Conservation (phyloP, 1,140 invertebrate species). For the Aphelinus certus region DNA sequence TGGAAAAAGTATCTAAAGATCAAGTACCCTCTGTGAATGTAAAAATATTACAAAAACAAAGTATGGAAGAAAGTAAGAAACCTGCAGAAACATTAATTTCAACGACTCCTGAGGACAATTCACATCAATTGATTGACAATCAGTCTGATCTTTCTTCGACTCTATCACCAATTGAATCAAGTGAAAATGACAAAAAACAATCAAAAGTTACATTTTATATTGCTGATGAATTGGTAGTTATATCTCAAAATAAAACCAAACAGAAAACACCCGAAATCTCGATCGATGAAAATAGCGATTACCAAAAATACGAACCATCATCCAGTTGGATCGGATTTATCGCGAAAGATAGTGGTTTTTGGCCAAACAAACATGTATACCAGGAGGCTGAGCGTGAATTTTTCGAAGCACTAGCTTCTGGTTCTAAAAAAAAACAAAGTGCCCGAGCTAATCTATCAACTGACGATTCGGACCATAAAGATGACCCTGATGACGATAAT, state of each 20-base stretch:
- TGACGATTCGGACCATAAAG: slow-evolving; percentile 60
- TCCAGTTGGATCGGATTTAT: slow-evolving; percentile 45
- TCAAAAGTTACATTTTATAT: slow-evolving; percentile 32
- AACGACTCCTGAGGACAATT: no score
- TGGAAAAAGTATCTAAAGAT: no score
- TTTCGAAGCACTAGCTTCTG: slow-evolving; percentile 62
- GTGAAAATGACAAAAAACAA: slow-evolving; percentile 1
- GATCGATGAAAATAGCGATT: slow-evolving; percentile 18
- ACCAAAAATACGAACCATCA: slow-evolving; percentile 2
- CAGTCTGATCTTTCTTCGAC: no score
- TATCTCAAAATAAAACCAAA: slow-evolving; percentile 27
- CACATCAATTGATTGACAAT: neutral
- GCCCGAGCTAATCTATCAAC: neutral
- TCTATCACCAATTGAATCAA: no score
- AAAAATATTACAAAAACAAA: no score
- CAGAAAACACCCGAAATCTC: slow-evolving; percentile 35
- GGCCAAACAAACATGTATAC: slow-evolving; percentile 70
- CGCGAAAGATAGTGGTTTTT: slow-evolving; percentile 68
- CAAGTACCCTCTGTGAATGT: no score
- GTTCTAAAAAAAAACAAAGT: slow-evolving; percentile 32
- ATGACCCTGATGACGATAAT: slow-evolving; percentile 70
- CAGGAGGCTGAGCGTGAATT: slow-evolving; percentile 71
- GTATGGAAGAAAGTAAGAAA: no score
- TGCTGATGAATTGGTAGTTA: slow-evolving; percentile 38
- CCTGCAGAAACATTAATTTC: no score